A percentile compares a stretch with the other conserved stretches of the same genome.
Evolutionary conservation across 53 echinoderm and acorn worm species (phyloP).

Genomic region (Holothuria leucospilota): DNA sequence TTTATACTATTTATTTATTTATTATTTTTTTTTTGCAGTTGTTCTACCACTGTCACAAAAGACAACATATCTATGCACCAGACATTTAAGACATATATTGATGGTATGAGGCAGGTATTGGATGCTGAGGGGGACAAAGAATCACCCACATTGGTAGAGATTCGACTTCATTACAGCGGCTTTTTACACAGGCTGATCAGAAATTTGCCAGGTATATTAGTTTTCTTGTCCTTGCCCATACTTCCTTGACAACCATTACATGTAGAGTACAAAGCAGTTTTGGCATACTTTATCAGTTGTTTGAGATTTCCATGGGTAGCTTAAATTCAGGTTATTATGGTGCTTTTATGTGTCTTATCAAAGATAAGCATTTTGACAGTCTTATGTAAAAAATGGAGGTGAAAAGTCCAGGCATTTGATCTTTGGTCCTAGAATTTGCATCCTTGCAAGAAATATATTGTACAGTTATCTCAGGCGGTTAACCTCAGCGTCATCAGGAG

Average conservation of each 20-base stretch:
- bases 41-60: slow-evolving; percentile 73
- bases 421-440: no score
- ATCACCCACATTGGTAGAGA: slow-evolving; percentile 89
- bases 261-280: background rate
- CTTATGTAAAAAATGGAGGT: no score
- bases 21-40: slow-evolving; percentile 46
- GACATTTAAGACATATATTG: slow-evolving; percentile 85
- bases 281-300: background rate
- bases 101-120: slow-evolving; percentile 89
- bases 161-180: slow-evolving; percentile 96
- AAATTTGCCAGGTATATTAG: slow-evolving; percentile 79
- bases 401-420: no score
- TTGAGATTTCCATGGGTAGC: no score
- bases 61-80: slow-evolving; percentile 74
- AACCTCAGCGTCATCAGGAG: no score
- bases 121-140: slow-evolving; percentile 99
- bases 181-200: slow-evolving; percentile 87
- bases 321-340: background rate
- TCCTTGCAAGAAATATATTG: no score
- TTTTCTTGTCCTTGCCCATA: background rate
- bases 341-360: no score
- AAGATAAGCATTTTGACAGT: no score
- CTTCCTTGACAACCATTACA: background rate
- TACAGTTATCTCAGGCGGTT: no score
- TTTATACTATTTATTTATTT: background rate